A percentile compares a stretch with the other conserved stretches of the same genome.
Conservation (phyloP, 2,113 vertebrate genomes). For the Amphilophus citrinellus region DNA sequence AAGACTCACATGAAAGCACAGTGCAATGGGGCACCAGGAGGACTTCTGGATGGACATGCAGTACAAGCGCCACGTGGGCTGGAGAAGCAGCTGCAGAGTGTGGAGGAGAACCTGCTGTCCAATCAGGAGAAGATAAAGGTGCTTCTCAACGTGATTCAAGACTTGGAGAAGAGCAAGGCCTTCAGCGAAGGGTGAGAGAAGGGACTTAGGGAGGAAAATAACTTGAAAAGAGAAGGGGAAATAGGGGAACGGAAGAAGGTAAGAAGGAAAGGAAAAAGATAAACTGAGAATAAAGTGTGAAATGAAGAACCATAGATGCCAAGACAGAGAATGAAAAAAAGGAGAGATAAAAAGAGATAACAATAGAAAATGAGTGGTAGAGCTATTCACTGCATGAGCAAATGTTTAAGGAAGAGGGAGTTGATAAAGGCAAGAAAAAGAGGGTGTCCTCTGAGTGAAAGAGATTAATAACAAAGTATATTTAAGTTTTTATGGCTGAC, state of each 20-base stretch:
- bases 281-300: neutral
- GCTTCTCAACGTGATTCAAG: constrained; percentile 98
- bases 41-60: constrained; percentile 71
- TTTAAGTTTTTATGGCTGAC: constrained; percentile 39
- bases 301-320: neutral
- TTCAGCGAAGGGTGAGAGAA: constrained; percentile 93
- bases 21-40: constrained; percentile 81
- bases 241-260: neutral
- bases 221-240: neutral
- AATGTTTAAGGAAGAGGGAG: constrained; percentile 12
- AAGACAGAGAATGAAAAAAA: neutral
- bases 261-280: neutral
- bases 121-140: constrained; percentile 99
- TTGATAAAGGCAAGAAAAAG: constrained; percentile 17
- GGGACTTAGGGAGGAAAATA: neutral
- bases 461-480: constrained; percentile 33
- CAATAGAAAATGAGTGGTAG: neutral
- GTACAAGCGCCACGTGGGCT: constrained; percentile 76
- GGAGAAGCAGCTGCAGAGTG: constrained; percentile 89
- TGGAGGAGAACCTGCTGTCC: constrained; percentile 93
- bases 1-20: constrained; percentile 75
- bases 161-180: constrained; percentile 96
- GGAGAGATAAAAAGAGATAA: neutral
- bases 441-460: constrained; percentile 15
- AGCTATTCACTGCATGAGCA: neutral